Evolutionary conservation across 1,140 invertebrate genomes (phyloP).

Genomic region (Drosophila guanche): DNA sequence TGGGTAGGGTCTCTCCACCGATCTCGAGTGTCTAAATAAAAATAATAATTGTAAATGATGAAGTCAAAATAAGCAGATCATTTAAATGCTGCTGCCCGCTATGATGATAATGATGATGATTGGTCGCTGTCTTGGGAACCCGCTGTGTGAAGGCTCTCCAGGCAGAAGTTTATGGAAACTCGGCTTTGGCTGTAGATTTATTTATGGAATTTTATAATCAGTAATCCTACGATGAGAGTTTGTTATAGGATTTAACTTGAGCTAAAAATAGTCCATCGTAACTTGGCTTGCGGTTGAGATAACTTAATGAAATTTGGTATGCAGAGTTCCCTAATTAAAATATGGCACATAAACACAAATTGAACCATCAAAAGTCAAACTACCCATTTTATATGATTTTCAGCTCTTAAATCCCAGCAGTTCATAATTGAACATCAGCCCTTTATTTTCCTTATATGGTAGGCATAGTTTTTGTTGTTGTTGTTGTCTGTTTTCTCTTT

Average conservation of each 20-base stretch:
- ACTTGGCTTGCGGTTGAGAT: too few species aligned
- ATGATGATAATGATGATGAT: constrained; percentile 2
- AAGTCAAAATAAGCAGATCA: constrained; percentile 81
- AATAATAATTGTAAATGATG: constrained; percentile 82
- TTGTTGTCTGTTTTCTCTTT: constrained; percentile 53
- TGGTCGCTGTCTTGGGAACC: constrained; percentile 21
- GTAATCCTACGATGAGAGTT: background rate
- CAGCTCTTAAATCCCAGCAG: too few species aligned
- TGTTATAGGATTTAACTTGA: too few species aligned
- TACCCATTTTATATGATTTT: too few species aligned
- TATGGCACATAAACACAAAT: background rate
- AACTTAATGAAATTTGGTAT: background rate
- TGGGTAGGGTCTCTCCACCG: background rate
- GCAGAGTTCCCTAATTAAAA: background rate
- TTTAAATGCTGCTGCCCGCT: constrained; percentile 52
- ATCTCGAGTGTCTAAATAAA: constrained; percentile 77
- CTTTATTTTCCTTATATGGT: constrained; percentile 2
- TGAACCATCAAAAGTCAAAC: too few species aligned
- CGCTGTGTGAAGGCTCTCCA: background rate
- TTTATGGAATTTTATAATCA: background rate
- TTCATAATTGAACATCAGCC: constrained; percentile 8
- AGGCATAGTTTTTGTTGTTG: constrained; percentile 5
- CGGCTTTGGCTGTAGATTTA: background rate
- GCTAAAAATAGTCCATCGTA: too few species aligned
- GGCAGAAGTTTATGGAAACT: constrained; percentile 17